Evolutionary conservation across 2,113 vertebrate species (phyloP).

Genomic region (Poicephalus meyeri): DNA sequence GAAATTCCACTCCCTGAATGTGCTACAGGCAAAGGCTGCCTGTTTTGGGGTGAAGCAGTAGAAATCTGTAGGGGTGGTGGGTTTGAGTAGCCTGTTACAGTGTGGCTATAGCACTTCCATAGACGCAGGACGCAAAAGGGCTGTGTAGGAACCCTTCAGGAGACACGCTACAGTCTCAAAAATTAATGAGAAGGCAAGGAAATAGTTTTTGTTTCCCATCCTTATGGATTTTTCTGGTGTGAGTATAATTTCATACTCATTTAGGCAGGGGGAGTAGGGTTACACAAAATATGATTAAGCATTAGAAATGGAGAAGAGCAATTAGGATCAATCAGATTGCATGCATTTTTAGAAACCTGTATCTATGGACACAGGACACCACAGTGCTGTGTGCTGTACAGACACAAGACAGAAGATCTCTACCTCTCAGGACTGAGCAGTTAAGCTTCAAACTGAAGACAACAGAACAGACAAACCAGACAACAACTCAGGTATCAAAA

Average conservation of each 20-base stretch:
- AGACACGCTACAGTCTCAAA: neutral
- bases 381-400: neutral
- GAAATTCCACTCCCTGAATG: neutral
- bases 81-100: neutral
- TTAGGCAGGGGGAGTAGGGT: neutral
- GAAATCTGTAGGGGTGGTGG: neutral
- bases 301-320: slow-evolving; percentile 30
- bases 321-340: neutral
- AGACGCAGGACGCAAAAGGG: neutral
- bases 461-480: neutral
- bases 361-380: neutral
- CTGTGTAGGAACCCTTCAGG: neutral
- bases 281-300: slow-evolving; percentile 29
- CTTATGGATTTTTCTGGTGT: neutral
- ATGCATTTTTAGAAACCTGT: slow-evolving; percentile 14
- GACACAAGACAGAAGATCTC: neutral
- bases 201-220: neutral
- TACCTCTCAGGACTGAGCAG: neutral
- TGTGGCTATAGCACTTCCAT: neutral
- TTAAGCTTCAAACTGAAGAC: neutral
- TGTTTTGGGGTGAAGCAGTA: neutral
- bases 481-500: neutral
- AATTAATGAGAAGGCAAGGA: neutral
- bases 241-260: neutral
- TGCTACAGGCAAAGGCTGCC: neutral